Evolutionary conservation across 2,888 invertebrate genomes (phyloP), one percentile per base, ranked within the genome.

Genomic region (Autographa pulchrina): DNA sequence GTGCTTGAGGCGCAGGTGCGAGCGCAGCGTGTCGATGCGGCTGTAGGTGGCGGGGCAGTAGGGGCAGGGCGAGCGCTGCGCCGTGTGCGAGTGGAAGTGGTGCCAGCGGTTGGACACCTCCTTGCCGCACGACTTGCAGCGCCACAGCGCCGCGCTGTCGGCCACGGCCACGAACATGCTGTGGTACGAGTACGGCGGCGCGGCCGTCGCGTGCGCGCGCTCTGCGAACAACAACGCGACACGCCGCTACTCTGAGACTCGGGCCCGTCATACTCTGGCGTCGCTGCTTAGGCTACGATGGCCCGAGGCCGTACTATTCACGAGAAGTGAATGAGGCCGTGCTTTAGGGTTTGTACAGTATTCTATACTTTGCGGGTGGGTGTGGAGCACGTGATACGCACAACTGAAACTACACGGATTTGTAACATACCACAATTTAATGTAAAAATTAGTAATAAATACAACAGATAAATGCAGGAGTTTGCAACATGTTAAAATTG

Each of bases 51-150:
- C 98, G 81, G 98, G 97, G 96, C 98, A 98, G 94, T 98, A 98
- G 77, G 98, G 98, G 94, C 98, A 98, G 88, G 97, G 96, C 84
- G 97, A 98, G 86, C 98, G 96, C 93, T 97, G 97, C 82, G 97
- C 97, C 75, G 97, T 97, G 95, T 98, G 98, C 86, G 97, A 97
- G 94, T 98, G 98, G 96, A 97, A 98, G 96, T 98, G 98, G 93
- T 98, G 98, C 98, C 98, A 98, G 94, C 98, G 96, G 96, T 98
- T 98, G 92, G 98, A 97, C 81, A 98, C 98, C 96, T 98, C 97
- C 96, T 98, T 98, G 92, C 97, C 97, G 96, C 98, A 98, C 52
- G 97, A 97, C 91, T 97, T 97, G 95, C 98, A 98, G 90, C 97
- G 97, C 98, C 98, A 98, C 90, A 97, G 96, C 81, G 97, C 96